Percentiles rank a stretch among this genome's conserved stretches.
Conservation (phyloP, 2,888 invertebrate species). For the Epistrophe grossulariae region DNA sequence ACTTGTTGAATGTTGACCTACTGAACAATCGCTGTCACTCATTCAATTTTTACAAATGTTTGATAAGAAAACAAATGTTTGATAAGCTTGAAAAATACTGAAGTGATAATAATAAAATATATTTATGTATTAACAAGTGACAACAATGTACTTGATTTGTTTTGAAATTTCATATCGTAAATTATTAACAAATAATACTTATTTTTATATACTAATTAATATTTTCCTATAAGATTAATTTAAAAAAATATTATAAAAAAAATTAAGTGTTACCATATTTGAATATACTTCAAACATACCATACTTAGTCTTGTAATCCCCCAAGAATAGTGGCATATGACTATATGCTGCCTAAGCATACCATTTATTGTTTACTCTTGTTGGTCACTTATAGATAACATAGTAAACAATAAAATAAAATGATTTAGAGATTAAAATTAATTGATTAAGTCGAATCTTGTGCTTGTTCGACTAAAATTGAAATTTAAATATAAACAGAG, state of each 20-base stretch:
- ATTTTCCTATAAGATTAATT: not conserved
- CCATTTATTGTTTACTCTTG: too few relatives aligned
- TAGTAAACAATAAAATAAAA: too few relatives aligned
- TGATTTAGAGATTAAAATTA: too few relatives aligned
- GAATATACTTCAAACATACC: not conserved
- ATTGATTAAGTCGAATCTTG: too few relatives aligned
- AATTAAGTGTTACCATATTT: not conserved
- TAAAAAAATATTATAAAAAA: not conserved
- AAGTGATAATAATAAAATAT: not conserved
- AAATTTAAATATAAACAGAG: too few relatives aligned
- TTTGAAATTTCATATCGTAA: not conserved
- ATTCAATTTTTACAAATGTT: slow-evolving; percentile 15
- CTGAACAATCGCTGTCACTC: slow-evolving; percentile 47
- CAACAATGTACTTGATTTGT: not conserved
- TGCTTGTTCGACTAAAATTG: too few relatives aligned
- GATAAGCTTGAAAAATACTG: slow-evolving; percentile 18
- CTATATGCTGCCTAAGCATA: too few relatives aligned
- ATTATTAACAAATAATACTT: not conserved
- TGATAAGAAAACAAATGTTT: slow-evolving; percentile 21
- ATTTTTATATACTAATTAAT: not conserved
- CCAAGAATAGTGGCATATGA: too few relatives aligned
- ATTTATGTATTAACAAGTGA: not conserved
- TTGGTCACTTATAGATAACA: too few relatives aligned
- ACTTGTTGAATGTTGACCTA: slow-evolving; percentile 45
- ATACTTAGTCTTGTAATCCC: too few relatives aligned